These are phyloP conservation scores for Psittacula cyanocephala DNA, from an alignment of 2,113 vertebrate genomes.

Conservation along the genomic window DNA sequence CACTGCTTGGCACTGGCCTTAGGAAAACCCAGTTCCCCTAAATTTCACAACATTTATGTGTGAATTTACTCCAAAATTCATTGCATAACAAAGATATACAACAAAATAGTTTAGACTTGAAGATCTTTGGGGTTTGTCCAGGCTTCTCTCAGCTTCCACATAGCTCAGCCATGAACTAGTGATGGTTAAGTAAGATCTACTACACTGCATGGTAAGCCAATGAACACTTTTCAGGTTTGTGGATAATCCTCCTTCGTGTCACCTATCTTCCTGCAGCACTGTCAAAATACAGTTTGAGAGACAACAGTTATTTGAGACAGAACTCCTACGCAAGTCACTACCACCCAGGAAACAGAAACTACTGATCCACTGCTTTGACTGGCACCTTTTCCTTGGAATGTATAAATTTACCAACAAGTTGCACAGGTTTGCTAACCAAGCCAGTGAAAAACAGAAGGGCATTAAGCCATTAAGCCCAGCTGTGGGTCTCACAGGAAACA, in stretches of 20 bases:
- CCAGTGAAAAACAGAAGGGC: neutral
- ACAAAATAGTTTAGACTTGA: neutral
- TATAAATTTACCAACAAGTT: neutral
- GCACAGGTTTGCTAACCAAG: neutral
- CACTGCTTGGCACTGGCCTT: neutral
- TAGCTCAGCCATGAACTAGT: neutral
- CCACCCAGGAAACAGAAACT: neutral
- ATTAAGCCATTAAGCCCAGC: neutral
- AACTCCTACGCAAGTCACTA: neutral
- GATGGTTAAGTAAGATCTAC: neutral
- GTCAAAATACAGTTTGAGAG: neutral
- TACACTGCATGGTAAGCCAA: neutral
- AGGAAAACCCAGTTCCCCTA: neutral
- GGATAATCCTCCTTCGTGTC: neutral
- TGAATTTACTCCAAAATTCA: neutral
- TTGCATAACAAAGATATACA: accelerated
- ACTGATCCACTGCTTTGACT: neutral
- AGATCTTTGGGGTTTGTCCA: neutral
- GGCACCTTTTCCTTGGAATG: neutral
- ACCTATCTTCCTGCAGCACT: neutral
- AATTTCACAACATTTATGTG: neutral
- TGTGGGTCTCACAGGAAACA: neutral
- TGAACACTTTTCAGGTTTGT: neutral
- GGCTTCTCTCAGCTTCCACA: neutral
- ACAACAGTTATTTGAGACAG: neutral